A percentile compares a stretch with the other conserved stretches of the same genome.
These are phyloP conservation scores for Halesus radiatus DNA, from an alignment of 1,140 invertebrate species.

Conservation along the genomic window DNA sequence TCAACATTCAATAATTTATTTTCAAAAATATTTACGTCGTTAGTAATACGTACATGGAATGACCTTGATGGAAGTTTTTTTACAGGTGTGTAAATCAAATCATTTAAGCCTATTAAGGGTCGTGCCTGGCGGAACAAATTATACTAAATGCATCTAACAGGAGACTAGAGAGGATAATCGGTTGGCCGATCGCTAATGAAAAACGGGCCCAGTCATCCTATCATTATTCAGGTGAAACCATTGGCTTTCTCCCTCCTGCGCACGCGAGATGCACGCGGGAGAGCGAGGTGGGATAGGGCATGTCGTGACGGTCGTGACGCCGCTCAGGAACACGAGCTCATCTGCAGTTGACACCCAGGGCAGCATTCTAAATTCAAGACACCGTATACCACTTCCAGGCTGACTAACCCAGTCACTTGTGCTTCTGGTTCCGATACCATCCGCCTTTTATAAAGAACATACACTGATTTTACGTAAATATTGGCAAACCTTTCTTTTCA, in stretches of 20 bases:
- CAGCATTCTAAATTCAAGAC: constrained; percentile 42
- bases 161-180: constrained; percentile 50
- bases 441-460: no score
- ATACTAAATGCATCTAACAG: constrained; percentile 33
- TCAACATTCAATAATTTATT: background rate
- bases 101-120: constrained; percentile 20
- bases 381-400: background rate
- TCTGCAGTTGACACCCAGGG: constrained; percentile 46
- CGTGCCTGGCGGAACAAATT: constrained; percentile 38
- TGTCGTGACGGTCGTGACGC: constrained; percentile 40
- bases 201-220: constrained; percentile 44
- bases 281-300: background rate
- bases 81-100: constrained; percentile 26
- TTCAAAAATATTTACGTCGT: background rate
- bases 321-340: constrained; percentile 40
- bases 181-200: constrained; percentile 45
- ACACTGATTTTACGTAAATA: no score
- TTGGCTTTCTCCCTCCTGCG: background rate
- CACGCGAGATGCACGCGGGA: background rate
- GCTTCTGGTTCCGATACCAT: background rate
- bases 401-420: constrained; percentile 33
- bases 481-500: no score
- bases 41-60: no score
- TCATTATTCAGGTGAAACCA: constrained; percentile 26
- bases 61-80: constrained; percentile 13